Percentiles rank a stretch among this genome's conserved stretches.
Conservation (phyloP, 2,888 invertebrate species). For the Leucophora obtusa region DNA sequence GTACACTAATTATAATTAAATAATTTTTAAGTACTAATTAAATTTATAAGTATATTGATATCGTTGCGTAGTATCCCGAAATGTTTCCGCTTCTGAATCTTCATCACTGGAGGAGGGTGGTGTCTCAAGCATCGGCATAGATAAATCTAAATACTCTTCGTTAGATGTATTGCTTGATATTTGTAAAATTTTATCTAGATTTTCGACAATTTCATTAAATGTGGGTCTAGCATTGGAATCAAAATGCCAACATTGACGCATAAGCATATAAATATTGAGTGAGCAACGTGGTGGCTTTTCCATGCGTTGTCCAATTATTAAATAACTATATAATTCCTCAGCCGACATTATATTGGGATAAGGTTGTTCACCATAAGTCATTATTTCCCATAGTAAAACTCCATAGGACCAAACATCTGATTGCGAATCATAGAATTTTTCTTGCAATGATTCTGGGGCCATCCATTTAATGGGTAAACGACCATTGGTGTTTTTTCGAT, state of each 20-base stretch:
- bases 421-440: slow-evolving; percentile 95
- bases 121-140: slow-evolving; percentile 90
- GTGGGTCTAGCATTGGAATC: slow-evolving; percentile 92
- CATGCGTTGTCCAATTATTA: slow-evolving; percentile 96
- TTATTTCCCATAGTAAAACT: slow-evolving; percentile 97
- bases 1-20: not conserved
- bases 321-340: slow-evolving; percentile 93
- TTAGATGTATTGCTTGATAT: slow-evolving; percentile 83
- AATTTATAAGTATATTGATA: slow-evolving; percentile 76
- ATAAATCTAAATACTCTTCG: slow-evolving; percentile 94
- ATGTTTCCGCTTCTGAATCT: slow-evolving; percentile 72
- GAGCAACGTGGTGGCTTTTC: slow-evolving; percentile 97
- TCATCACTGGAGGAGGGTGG: slow-evolving; percentile 90
- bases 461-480: slow-evolving; percentile 99
- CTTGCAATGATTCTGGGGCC: slow-evolving; percentile 98
- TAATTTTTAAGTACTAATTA: slow-evolving; percentile 67
- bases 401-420: slow-evolving; percentile 98
- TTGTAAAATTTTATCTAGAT: slow-evolving; percentile 87
- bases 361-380: slow-evolving; percentile 98
- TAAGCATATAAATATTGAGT: slow-evolving; percentile 95
- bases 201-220: slow-evolving; percentile 92
- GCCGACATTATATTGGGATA: slow-evolving; percentile 97
- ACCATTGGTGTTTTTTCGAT: slow-evolving; percentile 97
- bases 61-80: slow-evolving; percentile 70
- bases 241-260: slow-evolving; percentile 98